These are phyloP conservation scores for Eugnorisma glareosa DNA, from an alignment of 2,888 invertebrate genomes.

Conservation along the genomic window DNA sequence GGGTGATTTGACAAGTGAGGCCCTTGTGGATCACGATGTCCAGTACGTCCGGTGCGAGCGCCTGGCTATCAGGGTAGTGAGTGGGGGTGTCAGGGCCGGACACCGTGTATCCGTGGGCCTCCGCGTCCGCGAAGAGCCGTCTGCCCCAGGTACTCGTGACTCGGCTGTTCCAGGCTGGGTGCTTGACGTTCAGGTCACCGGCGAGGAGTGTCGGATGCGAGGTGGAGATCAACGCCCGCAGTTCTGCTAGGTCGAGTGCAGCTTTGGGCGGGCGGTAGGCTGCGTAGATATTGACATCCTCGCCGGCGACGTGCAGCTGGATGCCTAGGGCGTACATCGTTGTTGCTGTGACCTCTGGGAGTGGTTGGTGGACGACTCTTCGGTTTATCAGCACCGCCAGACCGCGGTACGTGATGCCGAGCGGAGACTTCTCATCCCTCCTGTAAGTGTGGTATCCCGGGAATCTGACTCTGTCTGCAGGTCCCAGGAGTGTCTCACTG, in stretches of 20 bases:
- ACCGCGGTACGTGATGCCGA: background rate
- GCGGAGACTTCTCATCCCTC: background rate
- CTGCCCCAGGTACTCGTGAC: background rate
- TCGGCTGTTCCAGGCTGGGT: conserved; percentile 24
- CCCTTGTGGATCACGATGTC: background rate
- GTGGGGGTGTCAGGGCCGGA: background rate
- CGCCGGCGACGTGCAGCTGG: background rate
- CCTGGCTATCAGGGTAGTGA: background rate
- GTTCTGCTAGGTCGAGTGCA: background rate
- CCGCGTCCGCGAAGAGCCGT: conserved; percentile 12
- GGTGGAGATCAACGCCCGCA: background rate
- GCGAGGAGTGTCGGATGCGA: conserved; percentile 7
- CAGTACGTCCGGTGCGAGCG: rapidly evolving
- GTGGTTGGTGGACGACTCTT: background rate
- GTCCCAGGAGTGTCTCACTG: background rate
- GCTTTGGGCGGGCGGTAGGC: background rate
- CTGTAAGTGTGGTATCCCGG: background rate
- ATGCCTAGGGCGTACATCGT: background rate
- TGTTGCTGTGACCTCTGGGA: rapidly evolving
- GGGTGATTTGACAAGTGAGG: background rate
- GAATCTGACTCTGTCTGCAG: background rate
- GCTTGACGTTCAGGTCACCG: conserved; percentile 5
- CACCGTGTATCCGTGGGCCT: conserved; percentile 7
- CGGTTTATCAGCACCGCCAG: background rate
- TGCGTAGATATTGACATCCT: background rate